Conservation (phyloP, 2,797 vertebrate genomes). For the Ptychobarbus kaznakovi region DNA sequence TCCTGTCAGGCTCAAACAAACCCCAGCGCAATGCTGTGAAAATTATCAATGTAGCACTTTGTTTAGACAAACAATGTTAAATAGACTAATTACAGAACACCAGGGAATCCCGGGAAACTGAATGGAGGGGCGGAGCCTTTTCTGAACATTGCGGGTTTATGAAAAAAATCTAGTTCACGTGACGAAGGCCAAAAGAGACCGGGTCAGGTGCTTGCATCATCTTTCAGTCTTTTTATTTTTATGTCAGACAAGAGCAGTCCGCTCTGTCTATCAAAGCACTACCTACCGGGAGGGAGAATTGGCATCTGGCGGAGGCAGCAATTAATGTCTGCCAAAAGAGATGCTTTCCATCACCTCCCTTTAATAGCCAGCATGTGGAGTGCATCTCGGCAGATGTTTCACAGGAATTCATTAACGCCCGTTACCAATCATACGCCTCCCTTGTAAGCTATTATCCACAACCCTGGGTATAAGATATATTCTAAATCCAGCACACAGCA, state of each 20-base stretch:
- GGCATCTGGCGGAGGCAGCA: constrained; percentile 72
- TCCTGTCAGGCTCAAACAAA: constrained; percentile 50
- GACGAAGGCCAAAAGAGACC: constrained; percentile 2
- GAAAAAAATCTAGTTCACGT: neutral
- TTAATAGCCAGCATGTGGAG: constrained; percentile 74
- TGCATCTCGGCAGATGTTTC: constrained; percentile 75
- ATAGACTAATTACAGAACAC: constrained; percentile 52
- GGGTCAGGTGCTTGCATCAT: constrained; percentile 35
- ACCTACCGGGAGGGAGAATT: constrained; percentile 64
- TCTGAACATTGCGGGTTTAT: neutral
- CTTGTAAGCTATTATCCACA: constrained; percentile 71
- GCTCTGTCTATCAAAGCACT: constrained; percentile 63
- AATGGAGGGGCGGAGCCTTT: neutral
- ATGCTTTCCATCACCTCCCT: constrained; percentile 72
- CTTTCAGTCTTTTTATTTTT: constrained; percentile 46
- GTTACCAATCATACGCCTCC: constrained; percentile 69
- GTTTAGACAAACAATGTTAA: constrained; percentile 60
- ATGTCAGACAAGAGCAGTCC: constrained; percentile 66
- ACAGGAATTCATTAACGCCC: constrained; percentile 73
- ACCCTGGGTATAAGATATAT: constrained; percentile 57
- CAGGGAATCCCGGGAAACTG: constrained; percentile 38
- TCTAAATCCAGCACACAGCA: constrained; percentile 58
- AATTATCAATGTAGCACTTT: constrained; percentile 55
- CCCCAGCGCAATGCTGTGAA: constrained; percentile 51
- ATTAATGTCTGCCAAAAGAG: constrained; percentile 71